Evolutionary conservation across 2,797 vertebrate species (phyloP).

Genomic region (Yasuhikotakia modesta): DNA sequence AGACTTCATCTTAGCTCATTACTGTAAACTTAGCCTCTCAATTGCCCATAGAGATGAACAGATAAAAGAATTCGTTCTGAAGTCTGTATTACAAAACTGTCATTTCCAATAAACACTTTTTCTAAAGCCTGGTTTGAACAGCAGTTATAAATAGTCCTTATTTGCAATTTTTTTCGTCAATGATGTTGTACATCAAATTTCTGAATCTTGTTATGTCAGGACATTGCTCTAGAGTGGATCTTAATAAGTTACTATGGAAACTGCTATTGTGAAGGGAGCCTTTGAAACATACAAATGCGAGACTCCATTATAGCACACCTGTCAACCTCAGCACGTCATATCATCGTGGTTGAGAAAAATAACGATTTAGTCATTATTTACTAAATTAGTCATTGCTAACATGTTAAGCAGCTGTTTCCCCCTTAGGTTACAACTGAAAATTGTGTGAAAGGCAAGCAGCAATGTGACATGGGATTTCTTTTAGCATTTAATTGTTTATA

Average conservation of each 20-base stretch:
- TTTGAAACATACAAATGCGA: constrained; percentile 49
- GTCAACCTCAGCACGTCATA: constrained; percentile 34
- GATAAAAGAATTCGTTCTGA: background rate
- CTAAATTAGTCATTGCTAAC: constrained; percentile 30
- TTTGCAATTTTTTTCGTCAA: constrained; percentile 1
- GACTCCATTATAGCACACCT: constrained; percentile 41
- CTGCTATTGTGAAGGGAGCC: constrained; percentile 44
- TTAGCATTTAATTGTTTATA: background rate
- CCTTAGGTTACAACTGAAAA: background rate
- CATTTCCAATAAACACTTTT: background rate
- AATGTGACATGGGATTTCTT: background rate
- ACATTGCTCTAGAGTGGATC: constrained; percentile 46
- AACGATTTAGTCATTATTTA: constrained; percentile 33
- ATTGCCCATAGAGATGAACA: background rate
- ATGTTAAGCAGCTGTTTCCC: constrained; percentile 27
- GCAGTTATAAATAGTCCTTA: constrained; percentile 15
- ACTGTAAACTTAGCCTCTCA: background rate
- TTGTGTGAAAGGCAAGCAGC: background rate
- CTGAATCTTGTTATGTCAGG: constrained; percentile 39
- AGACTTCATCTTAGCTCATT: background rate
- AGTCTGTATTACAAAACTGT: constrained; percentile 9
- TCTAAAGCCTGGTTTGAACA: background rate
- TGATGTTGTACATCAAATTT: constrained; percentile 46
- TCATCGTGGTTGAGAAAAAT: constrained; percentile 19
- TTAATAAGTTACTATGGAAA: constrained; percentile 52